Conservation (phyloP, 2,113 vertebrate species). For the Motacilla alba region DNA sequence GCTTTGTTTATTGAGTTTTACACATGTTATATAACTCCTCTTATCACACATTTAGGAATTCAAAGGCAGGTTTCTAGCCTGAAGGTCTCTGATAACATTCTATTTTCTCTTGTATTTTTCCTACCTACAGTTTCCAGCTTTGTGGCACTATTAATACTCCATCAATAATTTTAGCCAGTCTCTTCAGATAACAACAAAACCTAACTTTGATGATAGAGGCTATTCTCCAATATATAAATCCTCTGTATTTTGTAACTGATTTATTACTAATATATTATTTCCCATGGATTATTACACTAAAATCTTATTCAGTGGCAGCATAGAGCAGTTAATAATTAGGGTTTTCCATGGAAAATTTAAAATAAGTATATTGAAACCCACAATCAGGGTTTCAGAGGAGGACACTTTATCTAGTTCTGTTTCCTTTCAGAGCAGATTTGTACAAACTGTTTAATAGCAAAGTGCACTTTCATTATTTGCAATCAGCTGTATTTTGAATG, state of each 20-base stretch:
- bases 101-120: slow-evolving; percentile 60
- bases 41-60: slow-evolving; percentile 53
- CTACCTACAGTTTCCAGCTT: slow-evolving; percentile 26
- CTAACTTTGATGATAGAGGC: slow-evolving; percentile 2
- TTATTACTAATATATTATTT: slow-evolving; percentile 2
- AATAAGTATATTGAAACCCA: neutral
- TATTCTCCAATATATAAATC: slow-evolving; percentile 36
- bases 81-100: slow-evolving; percentile 41
- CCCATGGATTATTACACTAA: neutral
- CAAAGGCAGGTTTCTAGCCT: slow-evolving; percentile 33
- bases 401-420: neutral
- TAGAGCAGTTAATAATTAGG: slow-evolving; percentile 27
- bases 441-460: neutral
- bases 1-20: slow-evolving; percentile 61
- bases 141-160: slow-evolving; percentile 41
- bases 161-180: slow-evolving; percentile 54
- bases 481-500: neutral
- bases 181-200: slow-evolving; percentile 2
- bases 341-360: neutral
- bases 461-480: neutral
- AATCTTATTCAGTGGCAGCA: slow-evolving; percentile 19
- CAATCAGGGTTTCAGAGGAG: neutral
- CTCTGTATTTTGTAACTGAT: neutral
- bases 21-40: slow-evolving; percentile 43
- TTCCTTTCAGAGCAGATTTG: neutral